phyloP scores from a whole-genome alignment of 2,888 invertebrate species.

The Cancer borealis region DNA sequence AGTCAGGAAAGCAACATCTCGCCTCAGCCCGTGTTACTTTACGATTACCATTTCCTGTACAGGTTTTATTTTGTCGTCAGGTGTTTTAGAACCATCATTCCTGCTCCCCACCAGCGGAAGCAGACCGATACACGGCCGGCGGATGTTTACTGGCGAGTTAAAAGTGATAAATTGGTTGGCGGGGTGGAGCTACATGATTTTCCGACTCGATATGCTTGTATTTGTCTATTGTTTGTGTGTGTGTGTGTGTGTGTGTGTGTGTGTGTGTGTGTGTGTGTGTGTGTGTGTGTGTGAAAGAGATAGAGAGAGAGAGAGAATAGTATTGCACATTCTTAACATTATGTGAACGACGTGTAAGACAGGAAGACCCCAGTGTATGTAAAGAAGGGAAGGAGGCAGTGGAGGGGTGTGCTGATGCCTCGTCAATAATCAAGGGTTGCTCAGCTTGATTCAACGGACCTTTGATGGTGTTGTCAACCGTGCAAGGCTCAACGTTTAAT shows the following conservation, averaged over 20 bases:
- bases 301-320: too few relatives aligned
- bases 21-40: background rate
- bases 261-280: background rate
- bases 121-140: background rate
- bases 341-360: too few relatives aligned
- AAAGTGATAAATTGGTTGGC: background rate
- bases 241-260: background rate
- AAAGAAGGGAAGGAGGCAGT: background rate
- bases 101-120: background rate
- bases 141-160: background rate
- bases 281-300: background rate
- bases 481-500: background rate
- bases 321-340: too few relatives aligned
- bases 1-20: background rate
- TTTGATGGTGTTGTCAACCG: background rate
- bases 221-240: background rate
- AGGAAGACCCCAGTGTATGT: background rate
- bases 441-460: background rate
- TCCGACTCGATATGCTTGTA: background rate
- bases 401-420: background rate
- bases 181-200: constrained; percentile 16
- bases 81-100: background rate
- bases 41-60: background rate
- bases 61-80: background rate
- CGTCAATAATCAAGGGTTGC: background rate